Percentiles rank a stretch among this genome's conserved stretches.
Evolutionary conservation across 2,113 vertebrate species (phyloP).

Genomic region (Lamprotornis superbus): DNA sequence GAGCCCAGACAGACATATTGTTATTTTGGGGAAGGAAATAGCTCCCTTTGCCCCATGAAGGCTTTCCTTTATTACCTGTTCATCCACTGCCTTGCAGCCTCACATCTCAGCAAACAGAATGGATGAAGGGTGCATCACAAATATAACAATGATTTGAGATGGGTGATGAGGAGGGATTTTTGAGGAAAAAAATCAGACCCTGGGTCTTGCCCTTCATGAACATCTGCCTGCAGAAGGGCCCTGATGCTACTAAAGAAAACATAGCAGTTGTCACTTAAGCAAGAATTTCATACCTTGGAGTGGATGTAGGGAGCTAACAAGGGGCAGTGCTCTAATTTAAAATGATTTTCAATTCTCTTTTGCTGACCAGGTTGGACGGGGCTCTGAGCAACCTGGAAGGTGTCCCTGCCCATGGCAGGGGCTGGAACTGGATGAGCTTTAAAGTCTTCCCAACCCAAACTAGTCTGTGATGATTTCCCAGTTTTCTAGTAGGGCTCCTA

Average conservation of each 20-base stretch:
- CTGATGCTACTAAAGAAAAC: neutral
- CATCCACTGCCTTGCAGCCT: neutral
- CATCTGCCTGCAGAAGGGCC: neutral
- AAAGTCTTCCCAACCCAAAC: neutral
- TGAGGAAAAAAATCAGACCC: neutral
- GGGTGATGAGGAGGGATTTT: neutral
- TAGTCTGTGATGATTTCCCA: neutral
- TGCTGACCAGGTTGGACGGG: neutral
- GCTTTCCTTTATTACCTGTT: accelerated
- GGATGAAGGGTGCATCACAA: neutral
- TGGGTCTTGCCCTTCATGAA: neutral
- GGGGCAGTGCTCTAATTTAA: neutral
- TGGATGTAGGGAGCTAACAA: neutral
- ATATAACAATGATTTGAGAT: neutral
- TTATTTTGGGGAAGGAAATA: neutral
- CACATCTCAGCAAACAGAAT: neutral
- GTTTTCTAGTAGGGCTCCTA: neutral
- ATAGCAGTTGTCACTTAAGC: neutral
- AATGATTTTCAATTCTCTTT: neutral
- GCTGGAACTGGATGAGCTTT: neutral
- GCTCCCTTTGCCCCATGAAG: neutral
- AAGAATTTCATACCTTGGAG: neutral
- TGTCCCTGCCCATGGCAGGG: neutral
- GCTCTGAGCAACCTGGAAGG: neutral
- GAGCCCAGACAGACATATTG: neutral